These are phyloP conservation scores for Drosophila prolongata DNA, from an alignment of 2,888 invertebrate genomes.

Conservation along the genomic window DNA sequence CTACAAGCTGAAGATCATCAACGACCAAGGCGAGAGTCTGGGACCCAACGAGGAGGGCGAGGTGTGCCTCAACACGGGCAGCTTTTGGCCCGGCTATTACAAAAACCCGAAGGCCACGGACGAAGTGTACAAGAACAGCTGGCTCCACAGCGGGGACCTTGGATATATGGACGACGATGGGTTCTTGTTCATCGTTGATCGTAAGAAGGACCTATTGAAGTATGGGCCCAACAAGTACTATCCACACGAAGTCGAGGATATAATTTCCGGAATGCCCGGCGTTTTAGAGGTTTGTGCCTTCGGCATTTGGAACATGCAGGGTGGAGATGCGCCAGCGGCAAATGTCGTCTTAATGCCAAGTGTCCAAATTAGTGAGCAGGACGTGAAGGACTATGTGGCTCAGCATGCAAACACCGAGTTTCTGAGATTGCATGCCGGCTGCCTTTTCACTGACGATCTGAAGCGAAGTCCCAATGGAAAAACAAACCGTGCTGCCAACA, in stretches of 20 bases:
- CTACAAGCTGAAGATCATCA: conserved; percentile 64
- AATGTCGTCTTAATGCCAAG: conserved; percentile 53
- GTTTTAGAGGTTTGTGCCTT: conserved; percentile 70
- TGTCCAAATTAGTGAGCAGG: conserved; percentile 57
- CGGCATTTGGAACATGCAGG: conserved; percentile 65
- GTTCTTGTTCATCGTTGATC: conserved; percentile 66
- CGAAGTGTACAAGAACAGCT: conserved; percentile 63
- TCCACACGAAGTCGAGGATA: conserved; percentile 70
- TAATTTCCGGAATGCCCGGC: conserved; percentile 62
- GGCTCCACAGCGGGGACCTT: conserved; percentile 78
- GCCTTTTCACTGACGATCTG: conserved; percentile 64
- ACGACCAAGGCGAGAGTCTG: conserved; percentile 55
- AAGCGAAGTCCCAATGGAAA: conserved; percentile 70
- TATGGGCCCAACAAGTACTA: conserved; percentile 70
- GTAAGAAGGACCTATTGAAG: conserved; percentile 73
- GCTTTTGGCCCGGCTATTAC: conserved; percentile 74
- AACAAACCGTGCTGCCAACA: conserved; percentile 51
- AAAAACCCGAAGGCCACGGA: conserved; percentile 63
- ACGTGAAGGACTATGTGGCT: conserved; percentile 66
- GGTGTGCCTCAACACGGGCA: conserved; percentile 52
- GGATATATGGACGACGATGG: conserved; percentile 79
- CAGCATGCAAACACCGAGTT: conserved; percentile 48
- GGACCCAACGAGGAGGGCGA: conserved; percentile 68
- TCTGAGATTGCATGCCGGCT: conserved; percentile 70
- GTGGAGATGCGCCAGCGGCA: conserved; percentile 72